Conservation (phyloP, 2,797 vertebrate genomes). For the Luscinia luscinia region DNA sequence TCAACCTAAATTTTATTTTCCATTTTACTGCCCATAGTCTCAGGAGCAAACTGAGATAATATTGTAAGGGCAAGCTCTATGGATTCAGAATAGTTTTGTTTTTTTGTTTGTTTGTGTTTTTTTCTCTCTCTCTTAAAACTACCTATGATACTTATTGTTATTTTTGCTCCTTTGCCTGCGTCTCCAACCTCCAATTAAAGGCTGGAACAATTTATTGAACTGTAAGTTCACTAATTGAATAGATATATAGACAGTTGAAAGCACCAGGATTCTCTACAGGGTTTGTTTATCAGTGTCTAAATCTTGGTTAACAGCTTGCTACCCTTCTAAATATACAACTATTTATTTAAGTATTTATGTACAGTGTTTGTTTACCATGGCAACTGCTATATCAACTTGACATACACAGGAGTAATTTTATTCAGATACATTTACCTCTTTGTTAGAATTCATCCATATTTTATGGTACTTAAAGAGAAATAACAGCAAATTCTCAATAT, state of each 20-base stretch:
- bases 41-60: neutral
- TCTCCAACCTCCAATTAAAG: constrained; percentile 9
- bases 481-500: neutral
- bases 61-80: neutral
- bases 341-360: constrained; percentile 57
- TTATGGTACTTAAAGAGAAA: constrained; percentile 8
- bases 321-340: constrained; percentile 33
- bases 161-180: neutral
- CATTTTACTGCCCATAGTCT: neutral
- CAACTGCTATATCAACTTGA: constrained; percentile 48
- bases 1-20: neutral
- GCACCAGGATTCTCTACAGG: constrained; percentile 17
- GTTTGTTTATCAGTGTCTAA: constrained; percentile 40
- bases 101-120: too few species aligned
- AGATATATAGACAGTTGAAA: constrained; percentile 37
- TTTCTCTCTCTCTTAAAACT: neutral
- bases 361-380: constrained; percentile 43
- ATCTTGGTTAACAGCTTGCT: constrained; percentile 37
- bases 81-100: neutral
- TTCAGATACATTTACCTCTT: constrained; percentile 19
- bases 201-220: constrained; percentile 16
- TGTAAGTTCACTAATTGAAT: constrained; percentile 6
- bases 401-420: constrained; percentile 20
- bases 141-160: neutral
- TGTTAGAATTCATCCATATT: neutral